A percentile compares a stretch with the other conserved stretches of the same genome.
Evolutionary conservation across 2,888 invertebrate species (phyloP).

Genomic region (Dolomedes plantarius): DNA sequence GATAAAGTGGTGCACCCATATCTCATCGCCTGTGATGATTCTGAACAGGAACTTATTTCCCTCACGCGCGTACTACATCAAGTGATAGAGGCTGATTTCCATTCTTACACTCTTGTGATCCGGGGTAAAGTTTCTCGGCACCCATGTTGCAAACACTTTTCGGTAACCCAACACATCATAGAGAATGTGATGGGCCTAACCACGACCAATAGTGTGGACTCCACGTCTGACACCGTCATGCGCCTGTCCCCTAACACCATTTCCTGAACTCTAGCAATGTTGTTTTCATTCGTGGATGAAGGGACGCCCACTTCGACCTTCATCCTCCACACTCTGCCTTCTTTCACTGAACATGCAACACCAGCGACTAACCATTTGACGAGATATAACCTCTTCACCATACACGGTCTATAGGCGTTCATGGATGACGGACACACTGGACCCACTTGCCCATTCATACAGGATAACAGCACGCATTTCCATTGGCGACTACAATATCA

Average conservation of each 20-base stretch:
- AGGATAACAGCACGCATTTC: not conserved
- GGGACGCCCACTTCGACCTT: not conserved
- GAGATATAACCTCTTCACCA: not conserved
- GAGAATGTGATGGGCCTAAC: too few relatives aligned
- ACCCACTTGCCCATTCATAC: slow-evolving; percentile 7
- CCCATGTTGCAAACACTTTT: slow-evolving; percentile 9
- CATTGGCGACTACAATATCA: not conserved
- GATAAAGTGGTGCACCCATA: too few relatives aligned
- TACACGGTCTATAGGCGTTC: too few relatives aligned
- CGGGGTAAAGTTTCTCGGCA: not conserved
- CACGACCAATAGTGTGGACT: not conserved
- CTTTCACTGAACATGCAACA: too few relatives aligned
- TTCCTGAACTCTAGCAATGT: too few relatives aligned
- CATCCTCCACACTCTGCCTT: too few relatives aligned
- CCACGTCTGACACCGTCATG: not conserved
- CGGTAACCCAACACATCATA: too few relatives aligned
- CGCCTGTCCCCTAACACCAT: too few relatives aligned
- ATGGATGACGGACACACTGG: slow-evolving; percentile 23
- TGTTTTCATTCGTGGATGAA: not conserved
- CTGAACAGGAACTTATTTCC: not conserved
- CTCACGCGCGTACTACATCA: not conserved
- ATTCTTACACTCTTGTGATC: slow-evolving; percentile 6
- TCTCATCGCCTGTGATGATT: too few relatives aligned
- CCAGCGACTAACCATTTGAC: not conserved
- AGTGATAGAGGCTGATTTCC: not conserved